Conservation (phyloP, 2,113 vertebrate species). For the Scomber scombrus region DNA sequence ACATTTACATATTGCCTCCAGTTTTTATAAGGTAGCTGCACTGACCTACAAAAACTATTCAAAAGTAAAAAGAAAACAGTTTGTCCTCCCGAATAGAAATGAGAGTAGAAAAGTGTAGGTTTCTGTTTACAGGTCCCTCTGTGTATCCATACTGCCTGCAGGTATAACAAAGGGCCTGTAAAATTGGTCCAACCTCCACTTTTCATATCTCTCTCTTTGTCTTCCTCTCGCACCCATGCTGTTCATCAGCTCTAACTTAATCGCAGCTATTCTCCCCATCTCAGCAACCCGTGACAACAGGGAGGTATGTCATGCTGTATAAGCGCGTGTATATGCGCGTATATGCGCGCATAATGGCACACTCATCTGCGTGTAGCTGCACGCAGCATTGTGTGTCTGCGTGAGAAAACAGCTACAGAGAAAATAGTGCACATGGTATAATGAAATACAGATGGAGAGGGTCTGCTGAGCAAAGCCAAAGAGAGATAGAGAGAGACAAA, state of each 20-base stretch:
- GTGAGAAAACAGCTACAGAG: constrained; percentile 22
- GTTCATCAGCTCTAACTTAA: constrained; percentile 63
- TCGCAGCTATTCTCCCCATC: constrained; percentile 42
- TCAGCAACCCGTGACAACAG: constrained; percentile 59
- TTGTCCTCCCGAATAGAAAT: constrained; percentile 48
- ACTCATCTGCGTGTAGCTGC: not conserved
- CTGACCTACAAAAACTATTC: constrained; percentile 49
- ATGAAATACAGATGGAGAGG: constrained; percentile 44
- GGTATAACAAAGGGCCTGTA: constrained; percentile 43
- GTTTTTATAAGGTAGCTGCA: constrained; percentile 33
- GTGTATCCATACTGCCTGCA: constrained; percentile 42
- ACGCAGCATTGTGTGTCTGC: not conserved
- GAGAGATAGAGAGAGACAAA: constrained; percentile 49
- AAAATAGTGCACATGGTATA: constrained; percentile 37
- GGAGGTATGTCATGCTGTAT: constrained; percentile 63
- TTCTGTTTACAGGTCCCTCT: constrained; percentile 56
- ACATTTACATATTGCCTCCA: constrained; percentile 27
- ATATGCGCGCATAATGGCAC: not conserved
- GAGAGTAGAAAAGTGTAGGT: constrained; percentile 38
- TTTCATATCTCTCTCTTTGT: constrained; percentile 34
- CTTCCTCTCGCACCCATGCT: constrained; percentile 40
- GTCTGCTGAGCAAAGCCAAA: constrained; percentile 21
- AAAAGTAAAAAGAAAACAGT: constrained; percentile 11
- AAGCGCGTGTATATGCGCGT: constrained; percentile 22
- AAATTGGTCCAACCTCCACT: constrained; percentile 43